Evolutionary conservation across 1,140 invertebrate species (phyloP), one percentile per base, ranked within the genome.

Genomic region (Drosophila bipectinata): DNA sequence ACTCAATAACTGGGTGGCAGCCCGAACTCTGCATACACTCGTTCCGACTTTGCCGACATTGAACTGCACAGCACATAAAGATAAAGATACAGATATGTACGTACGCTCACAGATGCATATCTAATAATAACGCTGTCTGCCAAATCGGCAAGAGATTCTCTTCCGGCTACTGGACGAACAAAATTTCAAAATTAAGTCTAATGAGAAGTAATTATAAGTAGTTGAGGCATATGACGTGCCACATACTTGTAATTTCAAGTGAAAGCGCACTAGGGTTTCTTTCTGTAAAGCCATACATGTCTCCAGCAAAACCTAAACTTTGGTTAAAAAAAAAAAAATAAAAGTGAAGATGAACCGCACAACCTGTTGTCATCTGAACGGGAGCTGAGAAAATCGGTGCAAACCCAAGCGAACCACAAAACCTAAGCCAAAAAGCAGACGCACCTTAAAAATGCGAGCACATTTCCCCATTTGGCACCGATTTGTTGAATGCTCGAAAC

Each of bases 181-280:
- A 63, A 72, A 69, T 69, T 80, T 49, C 51, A 60, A 48, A 82
- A 87, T 82, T 87, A 76, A 21, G 59, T 63, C 21, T 72, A 77
- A 85, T 85, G 66, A 48, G 47, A 48, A 30, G 39, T 63, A 73
- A 68, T 62, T 63, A 55, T 39, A 30, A 30, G 18, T 41, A 28
- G 26, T 28, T 28, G 39, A 73, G 54, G 66, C 49, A 48, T 30
- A n/a, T 81, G 30, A 62, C 74, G 58, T 75, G 74, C 49, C 12
- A n/a, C 7, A 37, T 18, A 67, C 41, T 12, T 15, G 15, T 15
- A 73, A 63, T 67, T 68, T 64, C 62, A 64, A 78, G 82, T 75
- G 81, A 85, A 85, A 85, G 77, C 52, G 14, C 15, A 18, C 44
- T 37, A 34, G 21, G 37, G 21, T 45, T 15, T 61, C 21, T 0